Evolutionary conservation across 2,113 vertebrate species (phyloP).

Genomic region (Argyrosomus japonicus): DNA sequence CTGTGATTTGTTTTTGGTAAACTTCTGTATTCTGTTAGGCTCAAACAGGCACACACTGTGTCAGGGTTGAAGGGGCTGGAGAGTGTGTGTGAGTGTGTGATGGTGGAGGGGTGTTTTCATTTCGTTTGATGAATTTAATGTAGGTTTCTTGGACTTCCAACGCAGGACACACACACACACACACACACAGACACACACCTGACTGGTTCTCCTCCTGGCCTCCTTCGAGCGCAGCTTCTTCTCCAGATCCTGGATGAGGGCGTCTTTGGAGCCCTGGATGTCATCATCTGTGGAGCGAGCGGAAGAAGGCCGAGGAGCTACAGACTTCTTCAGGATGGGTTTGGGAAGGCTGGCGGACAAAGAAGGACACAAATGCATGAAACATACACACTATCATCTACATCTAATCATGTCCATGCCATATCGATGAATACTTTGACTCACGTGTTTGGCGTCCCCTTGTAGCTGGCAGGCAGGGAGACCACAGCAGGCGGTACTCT

Average conservation of each 20-base stretch:
- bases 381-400: background rate
- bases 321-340: slow-evolving; percentile 87
- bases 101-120: background rate
- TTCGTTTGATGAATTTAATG: background rate
- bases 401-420: background rate
- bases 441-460: slow-evolving; percentile 77
- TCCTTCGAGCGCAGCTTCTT: slow-evolving; percentile 94
- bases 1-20: slow-evolving; percentile 4
- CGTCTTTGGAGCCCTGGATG: slow-evolving; percentile 96
- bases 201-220: slow-evolving; percentile 88
- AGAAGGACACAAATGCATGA: background rate
- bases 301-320: slow-evolving; percentile 82
- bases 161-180: background rate
- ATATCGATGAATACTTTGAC: slow-evolving; percentile 26
- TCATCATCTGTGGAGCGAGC: slow-evolving; percentile 90
- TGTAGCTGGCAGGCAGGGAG: slow-evolving; percentile 77
- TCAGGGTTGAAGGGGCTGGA: background rate
- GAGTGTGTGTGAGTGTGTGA: background rate
- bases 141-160: background rate
- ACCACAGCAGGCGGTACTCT: slow-evolving; percentile 65
- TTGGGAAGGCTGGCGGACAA: slow-evolving; percentile 84
- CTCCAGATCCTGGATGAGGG: slow-evolving; percentile 96
- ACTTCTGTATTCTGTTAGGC: slow-evolving; percentile 7
- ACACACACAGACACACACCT: slow-evolving; percentile 81
- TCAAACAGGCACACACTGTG: slow-evolving; percentile 14